Evolutionary conservation across 2,888 invertebrate genomes (phyloP).

Genomic region (Arge pagana): DNA sequence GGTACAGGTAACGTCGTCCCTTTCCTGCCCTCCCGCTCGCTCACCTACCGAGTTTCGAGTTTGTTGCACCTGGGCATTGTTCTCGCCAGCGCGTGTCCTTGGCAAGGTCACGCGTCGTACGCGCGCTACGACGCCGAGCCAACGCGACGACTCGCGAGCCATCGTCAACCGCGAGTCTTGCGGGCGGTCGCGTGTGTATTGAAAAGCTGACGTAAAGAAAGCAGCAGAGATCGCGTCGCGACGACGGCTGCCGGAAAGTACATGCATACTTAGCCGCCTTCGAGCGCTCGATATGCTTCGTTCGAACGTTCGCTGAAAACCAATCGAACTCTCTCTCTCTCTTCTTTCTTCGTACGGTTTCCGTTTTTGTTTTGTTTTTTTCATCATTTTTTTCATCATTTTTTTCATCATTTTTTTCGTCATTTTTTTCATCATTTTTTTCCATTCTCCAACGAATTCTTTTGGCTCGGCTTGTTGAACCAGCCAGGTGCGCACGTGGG

Average conservation of each 20-base stretch:
- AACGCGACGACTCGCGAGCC: constrained; percentile 5
- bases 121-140: constrained; percentile 13
- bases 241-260: no score
- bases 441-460: not conserved
- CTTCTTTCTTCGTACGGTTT: not conserved
- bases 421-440: not conserved
- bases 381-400: not conserved
- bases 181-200: constrained; percentile 6
- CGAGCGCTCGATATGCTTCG: constrained; percentile 1
- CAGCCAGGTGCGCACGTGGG: constrained; percentile 24
- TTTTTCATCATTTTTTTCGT: no score
- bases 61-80: constrained; percentile 50
- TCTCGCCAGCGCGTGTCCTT: constrained; percentile 46
- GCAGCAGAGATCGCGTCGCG: no score
- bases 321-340: not conserved
- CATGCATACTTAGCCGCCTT: no score
- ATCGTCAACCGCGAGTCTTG: constrained; percentile 5
- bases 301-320: constrained; percentile 5
- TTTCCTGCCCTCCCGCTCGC: constrained; percentile 20
- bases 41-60: constrained; percentile 28
- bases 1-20: constrained; percentile 3
- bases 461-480: no score
- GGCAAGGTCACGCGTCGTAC: constrained; percentile 47
- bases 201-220: no score
- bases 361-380: not conserved